Conservation (phyloP, 2,888 invertebrate species). For the Metopia argyrocephala region DNA sequence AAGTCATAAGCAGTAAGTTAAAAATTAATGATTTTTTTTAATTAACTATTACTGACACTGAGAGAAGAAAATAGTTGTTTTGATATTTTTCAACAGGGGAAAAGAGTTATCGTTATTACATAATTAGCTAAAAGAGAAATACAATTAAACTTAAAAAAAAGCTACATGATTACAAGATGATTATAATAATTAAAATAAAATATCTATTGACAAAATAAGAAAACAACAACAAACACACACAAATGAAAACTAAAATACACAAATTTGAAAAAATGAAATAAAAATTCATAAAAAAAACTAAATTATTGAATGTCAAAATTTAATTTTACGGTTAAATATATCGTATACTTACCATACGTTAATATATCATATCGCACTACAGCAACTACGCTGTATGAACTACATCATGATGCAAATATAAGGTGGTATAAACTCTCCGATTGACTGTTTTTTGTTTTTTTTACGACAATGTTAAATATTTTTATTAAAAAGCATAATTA, state of each 20-base stretch:
- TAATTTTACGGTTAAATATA: background rate
- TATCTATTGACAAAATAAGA: constrained; percentile 63
- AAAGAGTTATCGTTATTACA: constrained; percentile 51
- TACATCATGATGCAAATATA: too few species aligned
- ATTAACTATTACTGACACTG: constrained; percentile 19
- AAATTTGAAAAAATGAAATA: constrained; percentile 62
- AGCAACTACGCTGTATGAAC: too few species aligned
- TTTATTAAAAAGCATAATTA: too few species aligned
- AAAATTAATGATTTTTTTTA: constrained; percentile 1
- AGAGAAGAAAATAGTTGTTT: constrained; percentile 17
- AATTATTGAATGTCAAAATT: background rate
- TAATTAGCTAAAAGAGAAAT: constrained; percentile 20
- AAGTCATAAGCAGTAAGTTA: constrained; percentile 15
- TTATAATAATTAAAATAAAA: constrained; percentile 31
- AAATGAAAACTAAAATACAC: constrained; percentile 52
- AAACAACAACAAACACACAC: constrained; percentile 41
- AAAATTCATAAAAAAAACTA: constrained; percentile 51
- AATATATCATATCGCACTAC: too few species aligned
- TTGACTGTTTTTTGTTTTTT: too few species aligned
- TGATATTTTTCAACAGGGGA: constrained; percentile 6
- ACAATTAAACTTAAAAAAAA: constrained; percentile 37
- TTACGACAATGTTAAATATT: too few species aligned
- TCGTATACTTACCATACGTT: too few species aligned
- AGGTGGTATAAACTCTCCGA: too few species aligned
- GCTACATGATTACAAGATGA: constrained; percentile 47